Evolutionary conservation across 2,888 invertebrate species (phyloP), one percentile per base, ranked within the genome.

Genomic region (Tigriopus californicus): DNA sequence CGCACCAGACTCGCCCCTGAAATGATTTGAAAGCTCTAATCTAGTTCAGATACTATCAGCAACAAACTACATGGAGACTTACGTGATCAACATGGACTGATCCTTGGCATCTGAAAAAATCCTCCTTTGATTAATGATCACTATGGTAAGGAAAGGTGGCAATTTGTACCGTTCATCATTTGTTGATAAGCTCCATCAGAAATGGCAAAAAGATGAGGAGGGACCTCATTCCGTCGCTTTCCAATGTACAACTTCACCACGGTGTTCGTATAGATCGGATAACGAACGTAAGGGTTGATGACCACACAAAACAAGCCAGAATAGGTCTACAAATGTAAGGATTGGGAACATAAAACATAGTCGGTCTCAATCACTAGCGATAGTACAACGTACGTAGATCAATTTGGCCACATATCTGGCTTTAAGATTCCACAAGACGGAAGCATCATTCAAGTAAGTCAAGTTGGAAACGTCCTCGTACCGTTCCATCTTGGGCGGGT

Each of bases 41-140:
- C 40, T 41, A 1, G 33, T 52, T 15, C 20, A 6, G 18, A n/a
- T n/a, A n/a, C n/a, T n/a, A n/a, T n/a, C n/a, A n/a, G n/a, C n/a
- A n/a, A n/a, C 2, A 6, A 25, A 12, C n/a, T 18, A 51, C 11
- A 15, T 18, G 4, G 12, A 15, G 13, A 84, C 85, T 84, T 79
- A 86, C 88, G 98, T 98, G 80, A 98, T 98, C 85, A 98, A 85
- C 94, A 98, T 97, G 78, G 97, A 98, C 82, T 98, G 98, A 82
- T 98, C 92, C 76, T 94, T 95, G 78, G 89, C 86, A 80, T 97
- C 83, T 49, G 22, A 49, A 49, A 49, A 49, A 15, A 11, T 11
- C 41, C 11, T 12, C 11, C 11, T 41, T n/a, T n/a, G n/a, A n/a
- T n/a, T n/a, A n/a, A n/a, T n/a, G n/a, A n/a, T n/a, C n/a, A n/a